Evolutionary conservation across 2,113 vertebrate genomes (phyloP).

Genomic region (Myrmecophaga tridactyla): DNA sequence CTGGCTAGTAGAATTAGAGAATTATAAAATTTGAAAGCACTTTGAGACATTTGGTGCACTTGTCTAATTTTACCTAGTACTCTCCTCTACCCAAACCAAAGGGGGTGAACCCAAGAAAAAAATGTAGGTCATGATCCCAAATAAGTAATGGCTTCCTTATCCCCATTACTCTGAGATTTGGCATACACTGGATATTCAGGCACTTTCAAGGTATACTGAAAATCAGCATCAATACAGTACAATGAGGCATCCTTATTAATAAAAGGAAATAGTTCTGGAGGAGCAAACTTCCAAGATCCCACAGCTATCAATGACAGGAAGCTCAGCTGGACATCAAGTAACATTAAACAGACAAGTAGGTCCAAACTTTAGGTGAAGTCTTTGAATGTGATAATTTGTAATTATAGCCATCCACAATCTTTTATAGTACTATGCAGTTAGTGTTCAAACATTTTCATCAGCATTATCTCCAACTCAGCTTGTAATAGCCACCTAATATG

Average conservation of each 20-base stretch:
- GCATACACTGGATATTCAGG: not conserved
- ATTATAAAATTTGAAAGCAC: slow-evolving; percentile 20
- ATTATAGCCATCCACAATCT: not conserved
- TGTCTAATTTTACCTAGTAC: not conserved
- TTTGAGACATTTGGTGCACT: not conserved
- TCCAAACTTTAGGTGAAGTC: not conserved
- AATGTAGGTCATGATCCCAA: not conserved
- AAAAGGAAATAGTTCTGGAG: slow-evolving; percentile 28
- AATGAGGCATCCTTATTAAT: not conserved
- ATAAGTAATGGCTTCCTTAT: not conserved
- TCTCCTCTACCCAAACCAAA: not conserved
- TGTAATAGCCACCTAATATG: not conserved
- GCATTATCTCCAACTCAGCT: not conserved
- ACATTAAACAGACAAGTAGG: not conserved
- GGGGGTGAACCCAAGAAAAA: not conserved
- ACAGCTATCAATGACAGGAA: not conserved
- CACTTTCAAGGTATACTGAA: not conserved
- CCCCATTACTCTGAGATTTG: not conserved
- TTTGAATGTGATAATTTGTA: slow-evolving; percentile 7
- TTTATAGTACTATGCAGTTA: not conserved
- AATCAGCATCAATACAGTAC: not conserved
- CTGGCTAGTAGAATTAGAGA: not conserved
- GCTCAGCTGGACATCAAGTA: not conserved
- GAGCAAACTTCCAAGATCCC: not conserved
- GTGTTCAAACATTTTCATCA: not conserved